Base-by-base conservation (phyloP, 1,140 invertebrate species). In the Conus ventricosus region DNA sequence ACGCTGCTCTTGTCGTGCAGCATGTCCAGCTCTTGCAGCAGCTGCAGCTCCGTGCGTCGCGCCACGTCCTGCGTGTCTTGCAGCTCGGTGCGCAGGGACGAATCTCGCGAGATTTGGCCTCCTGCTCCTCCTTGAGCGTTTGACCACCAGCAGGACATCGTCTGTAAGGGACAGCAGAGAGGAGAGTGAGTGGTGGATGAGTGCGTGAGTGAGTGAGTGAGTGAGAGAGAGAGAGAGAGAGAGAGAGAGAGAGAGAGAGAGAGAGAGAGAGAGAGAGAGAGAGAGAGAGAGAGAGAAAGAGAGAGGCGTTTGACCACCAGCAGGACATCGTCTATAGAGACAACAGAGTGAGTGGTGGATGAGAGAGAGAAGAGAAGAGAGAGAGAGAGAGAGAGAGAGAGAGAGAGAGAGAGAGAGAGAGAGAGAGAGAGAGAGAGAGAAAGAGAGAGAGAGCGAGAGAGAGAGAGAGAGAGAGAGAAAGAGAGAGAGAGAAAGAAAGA, bases 1-100 rank as follows among this genome's bases (percentile, higher is more conserved):
- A 94, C 93, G 71, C 91, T 91, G 84, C 92, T 92, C 76, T 93
- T 93, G 17, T 93, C 92, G 75, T 93, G 92, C 27, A 92, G 88
- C 84, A 39, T 87, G 80, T 93, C 93, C 76, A 94, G 88, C 75
- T 94, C 93, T 20, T 91, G 71, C 60, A 92, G 63, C 60, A 93
- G 87, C 87, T 93, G 91, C 88, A 90, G 84, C 78, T 93, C 91
- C 27, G 87, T 90, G 15, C 81, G 82, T 60, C 88, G 67, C 13
- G 78, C 88, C 27, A 91, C 89, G 25, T 92, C 92, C 54, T 89
- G 88, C 15, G 90, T 5, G 13, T 90, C 88, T 23, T 88, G 54
- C 2, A 91, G 85, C 71, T 92, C 85, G 7, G 76, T 51, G 53
- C 90, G 88, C 75, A 92, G 76, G 5, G 86, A 88, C 27, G 57